Evolutionary conservation across 1,140 invertebrate genomes (phyloP).

Genomic region (Atopsyche davidsoni): DNA sequence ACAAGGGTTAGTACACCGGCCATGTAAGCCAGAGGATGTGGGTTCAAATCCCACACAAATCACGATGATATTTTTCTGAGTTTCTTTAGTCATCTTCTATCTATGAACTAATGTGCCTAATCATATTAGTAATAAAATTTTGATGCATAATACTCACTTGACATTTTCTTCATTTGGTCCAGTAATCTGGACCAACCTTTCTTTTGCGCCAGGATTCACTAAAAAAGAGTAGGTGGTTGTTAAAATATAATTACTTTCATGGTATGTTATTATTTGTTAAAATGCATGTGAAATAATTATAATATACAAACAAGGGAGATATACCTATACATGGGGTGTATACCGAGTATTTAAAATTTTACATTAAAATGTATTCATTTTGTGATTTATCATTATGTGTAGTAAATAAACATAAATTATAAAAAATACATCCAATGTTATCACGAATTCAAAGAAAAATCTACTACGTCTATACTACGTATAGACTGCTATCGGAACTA

Average conservation of each 20-base stretch:
- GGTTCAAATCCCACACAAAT: too few species aligned
- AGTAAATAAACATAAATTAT: background rate
- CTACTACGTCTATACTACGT: too few species aligned
- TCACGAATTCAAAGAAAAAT: too few species aligned
- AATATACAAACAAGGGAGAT: too few species aligned
- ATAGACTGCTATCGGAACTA: too few species aligned
- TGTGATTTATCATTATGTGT: background rate
- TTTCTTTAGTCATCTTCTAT: too few species aligned
- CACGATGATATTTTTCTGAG: too few species aligned
- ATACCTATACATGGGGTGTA: background rate
- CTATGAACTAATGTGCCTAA: too few species aligned
- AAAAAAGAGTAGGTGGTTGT: slow-evolving; percentile 39
- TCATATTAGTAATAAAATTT: too few species aligned
- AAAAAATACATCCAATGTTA: too few species aligned
- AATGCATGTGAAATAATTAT: background rate
- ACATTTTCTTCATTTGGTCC: slow-evolving; percentile 87
- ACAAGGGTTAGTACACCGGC: too few species aligned
- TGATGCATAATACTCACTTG: slow-evolving; percentile 66
- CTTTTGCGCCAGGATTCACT: slow-evolving; percentile 88
- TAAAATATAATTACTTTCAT: slow-evolving; percentile 7
- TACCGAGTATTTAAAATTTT: background rate
- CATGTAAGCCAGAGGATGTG: too few species aligned
- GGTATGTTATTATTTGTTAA: slow-evolving; percentile 1
- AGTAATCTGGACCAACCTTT: slow-evolving; percentile 88
- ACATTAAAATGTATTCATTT: background rate